Evolutionary conservation across 2,113 vertebrate genomes (phyloP), one percentile per base, ranked within the genome.

Genomic region (Periophthalmodon schlosseri): DNA sequence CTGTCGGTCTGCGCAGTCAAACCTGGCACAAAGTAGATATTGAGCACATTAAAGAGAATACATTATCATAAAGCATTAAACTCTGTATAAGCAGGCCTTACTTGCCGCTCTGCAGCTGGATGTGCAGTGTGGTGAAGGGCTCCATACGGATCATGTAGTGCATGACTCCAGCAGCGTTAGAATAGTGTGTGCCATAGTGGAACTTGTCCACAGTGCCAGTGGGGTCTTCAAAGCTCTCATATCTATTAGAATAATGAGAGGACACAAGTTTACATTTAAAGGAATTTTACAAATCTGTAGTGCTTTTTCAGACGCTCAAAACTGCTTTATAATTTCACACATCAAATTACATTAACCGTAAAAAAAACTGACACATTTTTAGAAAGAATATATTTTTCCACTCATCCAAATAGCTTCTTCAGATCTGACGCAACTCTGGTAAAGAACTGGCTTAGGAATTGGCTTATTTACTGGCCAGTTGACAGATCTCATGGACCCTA

Each of bases 81-180:
- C 34, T 39, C 34, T 12, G 67, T 63, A 12, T 12, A 3, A 1
- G 5, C 54, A 86, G 34, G 23, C 57, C 57, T 28, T 84, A 97
- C 97, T 96, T 96, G 92, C 97, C 96, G 0, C 96, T 97, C 94
- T 99, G 98, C 87, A 99, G 93, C 93, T 99, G 97, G 87, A 99
- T 96, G 65, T 99, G 98, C 83, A 99, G 91, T 0, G 93, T 96
- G 80, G 97, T 99, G 88, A 99, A 98, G 3, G 98, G 98, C 77
- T 99, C 98, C 28, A 94, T 94, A 61, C 98, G 97, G 91, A 99
- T 99, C 95, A 99, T 95, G 95, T 99, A 99, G 94, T 99, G 98
- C 97, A 99, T 99, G 88, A 99, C 98, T 0, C 98, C 98, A 0
- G 98, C 97, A 0, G 98, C 97, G 1, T 99, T 99, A 72, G 98